Base-by-base conservation (phyloP, 2,888 invertebrate genomes). In the Eumerus sabulonum region DNA sequence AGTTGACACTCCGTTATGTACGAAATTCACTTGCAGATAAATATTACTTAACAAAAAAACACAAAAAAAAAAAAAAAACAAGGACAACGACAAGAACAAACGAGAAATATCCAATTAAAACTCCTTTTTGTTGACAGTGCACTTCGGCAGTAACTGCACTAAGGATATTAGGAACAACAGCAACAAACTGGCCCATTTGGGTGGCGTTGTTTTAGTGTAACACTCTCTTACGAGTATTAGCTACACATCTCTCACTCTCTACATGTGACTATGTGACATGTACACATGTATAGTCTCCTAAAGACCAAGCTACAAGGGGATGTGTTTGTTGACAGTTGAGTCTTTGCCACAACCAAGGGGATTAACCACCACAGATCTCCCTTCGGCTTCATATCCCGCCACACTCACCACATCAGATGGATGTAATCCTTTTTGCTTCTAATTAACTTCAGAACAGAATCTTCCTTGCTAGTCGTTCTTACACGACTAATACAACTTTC, bases 401-500 rank as follows among this genome's bases (percentile, higher is more conserved):
- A n/a, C 45, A 53, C 11, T 64, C 13, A 57, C 66, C 64, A 47
- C 64, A 64, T 59, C 59, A 59, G 45, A 66, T 59, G 72, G 40
- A 66, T 66, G 64, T 73, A 66, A 64, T 73, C 64, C 66, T 42
- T 73, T 73, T 73, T 71, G 62, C 56, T 71, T 62, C 71, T 73
- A 73, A 73, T 73, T 73, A 73, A 66, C 72, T 60, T 53, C 66
- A 60, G 19, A 18, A 47, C 56, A 40, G 47, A 44, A 48, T 36
- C 19, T 17, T 14, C 9, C 14, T 7, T 3, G 2, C 17, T 42
- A 38, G 45, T 17, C 11, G 7, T 27, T 27, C 27, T 2, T 27
- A 27, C 7, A 27, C 27, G 27, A 27, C 27, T 27, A 27, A 27
- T 27, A 4, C 14, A 17, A 27, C 12, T 45, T 45, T n/a, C 9